Percentiles rank a stretch among this genome's conserved stretches.
phyloP scores from a whole-genome alignment of 92 coral and sea anemone genomes.

The Parazoanthus swiftii region DNA sequence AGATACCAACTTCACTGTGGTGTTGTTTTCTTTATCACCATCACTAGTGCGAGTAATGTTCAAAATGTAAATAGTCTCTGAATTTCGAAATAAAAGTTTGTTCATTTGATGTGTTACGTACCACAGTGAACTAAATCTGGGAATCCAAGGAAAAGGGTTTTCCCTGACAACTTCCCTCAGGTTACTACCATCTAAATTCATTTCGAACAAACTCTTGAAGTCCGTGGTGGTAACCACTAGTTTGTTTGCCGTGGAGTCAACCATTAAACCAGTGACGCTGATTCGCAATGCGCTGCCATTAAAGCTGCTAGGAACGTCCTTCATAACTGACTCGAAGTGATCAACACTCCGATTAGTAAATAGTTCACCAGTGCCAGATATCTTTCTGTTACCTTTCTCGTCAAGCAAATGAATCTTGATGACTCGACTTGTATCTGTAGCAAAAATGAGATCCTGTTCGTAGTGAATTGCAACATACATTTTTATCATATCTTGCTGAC shows the following conservation, averaged over 20 bases:
- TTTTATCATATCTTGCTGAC: too few species aligned
- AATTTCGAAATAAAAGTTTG: not conserved
- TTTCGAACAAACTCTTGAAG: not conserved
- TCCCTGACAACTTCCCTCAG: not conserved
- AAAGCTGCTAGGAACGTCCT: too few species aligned
- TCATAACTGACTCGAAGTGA: slow-evolving; percentile 20
- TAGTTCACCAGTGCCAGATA: slow-evolving; percentile 41
- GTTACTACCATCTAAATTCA: slow-evolving; percentile 23
- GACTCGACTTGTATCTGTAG: not conserved
- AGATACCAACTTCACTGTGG: not conserved
- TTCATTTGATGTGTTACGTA: not conserved
- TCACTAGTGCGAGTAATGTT: too few species aligned
- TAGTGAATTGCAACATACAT: slow-evolving; percentile 32
- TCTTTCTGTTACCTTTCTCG: slow-evolving; percentile 25
- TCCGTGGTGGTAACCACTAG: not conserved
- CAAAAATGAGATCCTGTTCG: slow-evolving; percentile 35
- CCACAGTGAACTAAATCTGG: not conserved
- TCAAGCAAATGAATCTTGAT: slow-evolving; percentile 37
- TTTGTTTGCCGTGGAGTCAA: slow-evolving; percentile 18
- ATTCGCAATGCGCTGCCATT: too few species aligned
- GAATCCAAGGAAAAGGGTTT: not conserved
- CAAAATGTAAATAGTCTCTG: too few species aligned
- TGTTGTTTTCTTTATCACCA: not conserved
- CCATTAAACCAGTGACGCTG: not conserved
- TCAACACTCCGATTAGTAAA: slow-evolving; percentile 25